Percentiles rank a stretch among this genome's conserved stretches.
These are phyloP conservation scores for Drosophila atroscutellata DNA, from an alignment of 2,888 invertebrate species.

Conservation along the genomic window DNA sequence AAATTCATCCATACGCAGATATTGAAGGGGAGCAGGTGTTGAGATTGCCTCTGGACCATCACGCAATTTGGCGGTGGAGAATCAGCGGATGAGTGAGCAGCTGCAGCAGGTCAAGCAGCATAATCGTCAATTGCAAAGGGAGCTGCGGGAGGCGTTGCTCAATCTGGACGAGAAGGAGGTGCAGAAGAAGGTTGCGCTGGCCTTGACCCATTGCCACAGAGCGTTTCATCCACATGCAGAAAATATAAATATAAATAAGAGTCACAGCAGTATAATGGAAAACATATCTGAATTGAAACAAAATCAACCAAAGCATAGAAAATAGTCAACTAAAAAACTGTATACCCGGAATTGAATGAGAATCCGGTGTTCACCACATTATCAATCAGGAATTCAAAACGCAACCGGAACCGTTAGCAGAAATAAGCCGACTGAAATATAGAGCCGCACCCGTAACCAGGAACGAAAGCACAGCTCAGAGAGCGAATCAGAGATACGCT, in stretches of 20 bases:
- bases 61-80: no score
- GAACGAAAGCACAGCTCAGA: neutral
- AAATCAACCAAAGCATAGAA: no score
- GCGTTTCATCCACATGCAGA: no score
- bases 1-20: neutral
- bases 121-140: conserved; percentile 88
- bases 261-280: no score
- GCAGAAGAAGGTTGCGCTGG: no score
- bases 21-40: neutral
- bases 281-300: no score
- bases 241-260: no score
- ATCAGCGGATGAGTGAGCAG: conserved; percentile 12
- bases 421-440: neutral
- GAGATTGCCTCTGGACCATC: conserved; percentile 2
- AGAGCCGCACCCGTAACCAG: neutral
- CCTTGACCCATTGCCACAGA: no score
- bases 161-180: conserved; percentile 91
- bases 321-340: no score
- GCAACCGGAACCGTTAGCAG: neutral
- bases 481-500: neutral
- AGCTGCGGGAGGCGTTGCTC: conserved; percentile 88
- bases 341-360: no score
- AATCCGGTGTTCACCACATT: neutral
- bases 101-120: conserved; percentile 84
- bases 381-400: neutral